Evolutionary conservation across 2,113 vertebrate species (phyloP).

Genomic region (Lepus europaeus): DNA sequence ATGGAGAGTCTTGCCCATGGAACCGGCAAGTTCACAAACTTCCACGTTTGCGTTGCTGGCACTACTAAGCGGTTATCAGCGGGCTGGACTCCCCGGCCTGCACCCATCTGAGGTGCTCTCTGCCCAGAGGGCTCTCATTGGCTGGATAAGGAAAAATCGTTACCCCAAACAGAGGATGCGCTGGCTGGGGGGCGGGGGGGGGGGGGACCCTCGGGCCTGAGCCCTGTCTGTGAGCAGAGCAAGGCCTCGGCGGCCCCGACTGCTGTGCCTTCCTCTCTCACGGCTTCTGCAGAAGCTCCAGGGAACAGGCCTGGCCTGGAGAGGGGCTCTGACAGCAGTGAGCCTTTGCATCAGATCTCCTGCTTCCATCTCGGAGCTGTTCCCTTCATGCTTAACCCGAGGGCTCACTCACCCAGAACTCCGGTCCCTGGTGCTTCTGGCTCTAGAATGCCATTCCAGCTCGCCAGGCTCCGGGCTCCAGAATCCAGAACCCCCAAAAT

Average conservation of each 20-base stretch:
- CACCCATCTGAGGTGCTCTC: neutral
- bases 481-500: neutral
- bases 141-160: neutral
- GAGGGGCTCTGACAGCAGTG: too few relatives aligned
- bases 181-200: neutral
- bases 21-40: neutral
- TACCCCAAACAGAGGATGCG: neutral
- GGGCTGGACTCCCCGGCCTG: neutral
- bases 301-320: neutral
- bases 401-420: neutral
- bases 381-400: neutral
- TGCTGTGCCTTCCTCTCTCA: neutral
- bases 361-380: neutral
- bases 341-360: neutral
- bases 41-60: neutral
- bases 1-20: neutral
- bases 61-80: neutral
- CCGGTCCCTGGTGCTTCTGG: neutral
- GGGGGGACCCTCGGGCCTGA: neutral
- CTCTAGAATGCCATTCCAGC: neutral
- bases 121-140: neutral
- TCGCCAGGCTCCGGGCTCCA: neutral
- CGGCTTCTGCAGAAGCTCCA: too few relatives aligned
- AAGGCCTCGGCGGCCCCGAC: neutral
- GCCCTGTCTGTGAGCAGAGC: neutral